Conservation (phyloP, 2,113 vertebrate genomes). For the Alethe diademata region DNA sequence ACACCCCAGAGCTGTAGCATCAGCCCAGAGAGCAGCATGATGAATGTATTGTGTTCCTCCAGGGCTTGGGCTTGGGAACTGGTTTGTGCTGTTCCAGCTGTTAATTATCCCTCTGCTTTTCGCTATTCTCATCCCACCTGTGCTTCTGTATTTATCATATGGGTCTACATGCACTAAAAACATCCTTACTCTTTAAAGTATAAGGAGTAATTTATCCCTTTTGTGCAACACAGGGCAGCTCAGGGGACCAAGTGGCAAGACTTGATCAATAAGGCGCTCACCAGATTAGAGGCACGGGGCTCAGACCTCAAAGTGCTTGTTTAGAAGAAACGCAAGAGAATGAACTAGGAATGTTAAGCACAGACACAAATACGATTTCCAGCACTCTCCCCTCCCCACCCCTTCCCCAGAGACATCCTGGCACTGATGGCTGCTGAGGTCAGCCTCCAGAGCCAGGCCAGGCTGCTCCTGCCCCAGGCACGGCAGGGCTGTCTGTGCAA, state of each 20-base stretch:
- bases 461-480: background rate
- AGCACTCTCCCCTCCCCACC: background rate
- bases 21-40: constrained; percentile 22
- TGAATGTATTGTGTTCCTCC: background rate
- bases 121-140: background rate
- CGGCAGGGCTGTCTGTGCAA: accelerated
- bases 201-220: constrained; percentile 10
- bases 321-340: background rate
- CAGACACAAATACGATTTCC: background rate
- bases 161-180: background rate
- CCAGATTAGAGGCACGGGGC: background rate
- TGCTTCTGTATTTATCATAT: background rate
- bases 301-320: background rate
- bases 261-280: constrained; percentile 28
- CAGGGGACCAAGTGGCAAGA: constrained; percentile 12
- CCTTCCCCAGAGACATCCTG: background rate
- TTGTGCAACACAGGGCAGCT: background rate
- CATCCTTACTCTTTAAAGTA: background rate
- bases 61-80: background rate
- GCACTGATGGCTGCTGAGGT: background rate
- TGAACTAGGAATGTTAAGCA: background rate
- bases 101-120: constrained; percentile 49
- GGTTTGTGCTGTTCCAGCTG: constrained; percentile 24
- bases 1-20: background rate
- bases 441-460: background rate